A percentile compares a stretch with the other conserved stretches of the same genome.
phyloP scores from a whole-genome alignment of 2,113 vertebrate species.

The Catharus minimus region DNA sequence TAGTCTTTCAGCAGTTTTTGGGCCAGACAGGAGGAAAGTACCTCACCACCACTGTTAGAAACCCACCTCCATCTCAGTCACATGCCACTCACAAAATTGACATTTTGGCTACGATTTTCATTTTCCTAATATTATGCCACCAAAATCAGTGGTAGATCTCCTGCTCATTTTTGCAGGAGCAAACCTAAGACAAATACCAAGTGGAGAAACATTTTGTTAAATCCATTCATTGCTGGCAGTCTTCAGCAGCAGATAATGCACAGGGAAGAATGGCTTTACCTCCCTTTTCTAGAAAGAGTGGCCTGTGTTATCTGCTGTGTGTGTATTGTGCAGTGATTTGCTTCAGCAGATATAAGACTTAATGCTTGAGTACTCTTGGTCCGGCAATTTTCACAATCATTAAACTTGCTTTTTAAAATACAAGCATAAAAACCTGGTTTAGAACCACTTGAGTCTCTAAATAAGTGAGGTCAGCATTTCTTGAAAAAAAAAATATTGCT shows the following conservation, averaged over 20 bases:
- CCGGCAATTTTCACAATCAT: background rate
- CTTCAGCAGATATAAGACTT: background rate
- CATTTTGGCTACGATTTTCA: background rate
- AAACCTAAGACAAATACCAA: background rate
- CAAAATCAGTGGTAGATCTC: background rate
- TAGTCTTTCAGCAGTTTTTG: background rate
- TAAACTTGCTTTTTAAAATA: constrained; percentile 43
- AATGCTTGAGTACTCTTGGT: background rate
- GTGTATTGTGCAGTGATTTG: background rate
- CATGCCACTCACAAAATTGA: background rate
- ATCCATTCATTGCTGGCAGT: background rate
- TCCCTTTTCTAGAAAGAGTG: background rate
- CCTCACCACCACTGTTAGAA: background rate
- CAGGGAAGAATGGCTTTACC: background rate
- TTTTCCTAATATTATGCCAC: background rate
- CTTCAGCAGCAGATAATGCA: background rate
- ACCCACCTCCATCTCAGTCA: background rate
- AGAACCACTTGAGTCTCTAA: constrained; percentile 1
- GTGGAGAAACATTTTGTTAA: background rate
- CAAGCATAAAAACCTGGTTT: background rate
- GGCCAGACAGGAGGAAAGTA: background rate
- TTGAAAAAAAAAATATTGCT: background rate
- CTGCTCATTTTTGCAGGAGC: background rate
- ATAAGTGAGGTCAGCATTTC: background rate
- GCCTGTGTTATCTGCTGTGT: background rate